Conservation (phyloP, 2,888 invertebrate genomes). For the Lypha dubia region DNA sequence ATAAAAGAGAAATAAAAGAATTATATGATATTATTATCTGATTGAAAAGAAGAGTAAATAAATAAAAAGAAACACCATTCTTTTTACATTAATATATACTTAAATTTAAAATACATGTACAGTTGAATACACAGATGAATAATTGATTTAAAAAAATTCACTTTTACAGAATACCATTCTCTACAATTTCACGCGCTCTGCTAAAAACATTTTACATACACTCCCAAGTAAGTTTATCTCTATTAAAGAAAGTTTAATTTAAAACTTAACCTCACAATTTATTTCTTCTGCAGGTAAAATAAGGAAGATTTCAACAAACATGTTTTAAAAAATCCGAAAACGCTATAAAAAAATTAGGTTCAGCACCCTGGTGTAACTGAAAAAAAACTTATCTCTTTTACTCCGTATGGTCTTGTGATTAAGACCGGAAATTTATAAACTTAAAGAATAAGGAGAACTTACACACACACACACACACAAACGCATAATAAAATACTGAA, state of each 20-base stretch:
- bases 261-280: background rate
- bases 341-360: slow-evolving; percentile 25
- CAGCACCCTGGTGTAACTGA: slow-evolving; percentile 24
- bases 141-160: background rate
- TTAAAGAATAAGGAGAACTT: slow-evolving; percentile 54
- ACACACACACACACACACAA: slow-evolving; percentile 37
- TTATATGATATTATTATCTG: background rate
- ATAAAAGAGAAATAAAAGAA: background rate
- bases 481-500: slow-evolving; percentile 7
- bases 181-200: background rate
- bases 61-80: slow-evolving; percentile 15
- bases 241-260: background rate
- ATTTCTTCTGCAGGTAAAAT: slow-evolving; percentile 41
- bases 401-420: slow-evolving; percentile 70
- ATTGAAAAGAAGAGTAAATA: background rate
- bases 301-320: slow-evolving; percentile 3
- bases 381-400: slow-evolving; percentile 64
- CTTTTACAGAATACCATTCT: slow-evolving; percentile 31
- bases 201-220: background rate
- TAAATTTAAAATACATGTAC: background rate
- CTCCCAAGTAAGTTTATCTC: slow-evolving; percentile 37
- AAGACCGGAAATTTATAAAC: slow-evolving; percentile 75
- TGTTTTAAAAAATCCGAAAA: slow-evolving; percentile 21
- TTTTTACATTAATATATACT: slow-evolving; percentile 19
- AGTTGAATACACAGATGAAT: background rate